Base-by-base conservation (phyloP, 2,113 vertebrate species). In the Motacilla tschutschensis region DNA sequence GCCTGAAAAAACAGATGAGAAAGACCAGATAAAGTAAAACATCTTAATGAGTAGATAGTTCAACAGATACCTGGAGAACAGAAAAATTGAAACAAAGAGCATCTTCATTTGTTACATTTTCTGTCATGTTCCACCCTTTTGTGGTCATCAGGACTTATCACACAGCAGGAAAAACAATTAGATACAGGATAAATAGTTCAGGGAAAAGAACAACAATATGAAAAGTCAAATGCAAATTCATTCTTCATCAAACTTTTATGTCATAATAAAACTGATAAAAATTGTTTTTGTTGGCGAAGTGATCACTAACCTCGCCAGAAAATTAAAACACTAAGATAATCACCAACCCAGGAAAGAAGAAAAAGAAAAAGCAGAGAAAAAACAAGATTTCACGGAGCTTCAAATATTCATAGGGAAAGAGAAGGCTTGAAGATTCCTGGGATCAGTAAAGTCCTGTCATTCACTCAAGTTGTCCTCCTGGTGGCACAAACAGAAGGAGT, bases 201-300 rank as follows among this genome's bases (percentile, higher is more conserved):
- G 36, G 25, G 24, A 44, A 90, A 94, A 84, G 35, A 20, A 73
- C 92, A 89, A 81, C 60, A 90, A 79, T 41, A 63, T 38, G n/a
- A 76, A 58, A 87, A 91, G 44, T 88, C 43, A 91, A 66, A 79
- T 48, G 33, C 21, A 70, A 81, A 90, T 79, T 76, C n/a, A 84
- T 84, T 91, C 79, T 95, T 89, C 59, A 91, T 60, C 16, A 46
- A 79, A 70, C 10, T 35, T 83, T 20, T 48, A 15, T 93, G 69
- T 85, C 85, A 78, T 67, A 85, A 82, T 82, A 85, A 85, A 92
- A 70, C 46, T 33, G 66, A 92, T 78, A 43, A 66, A 90, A 64
- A 21, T 22, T 83, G 43, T 46, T 87, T 94, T 85, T 3, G 1
- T 78, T 94, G 74, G 69, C 65, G 22, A 89, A 81, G 24, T 31